These are phyloP conservation scores for Argynnis bischoffii DNA, from an alignment of 2,888 invertebrate genomes.

Conservation along the genomic window DNA sequence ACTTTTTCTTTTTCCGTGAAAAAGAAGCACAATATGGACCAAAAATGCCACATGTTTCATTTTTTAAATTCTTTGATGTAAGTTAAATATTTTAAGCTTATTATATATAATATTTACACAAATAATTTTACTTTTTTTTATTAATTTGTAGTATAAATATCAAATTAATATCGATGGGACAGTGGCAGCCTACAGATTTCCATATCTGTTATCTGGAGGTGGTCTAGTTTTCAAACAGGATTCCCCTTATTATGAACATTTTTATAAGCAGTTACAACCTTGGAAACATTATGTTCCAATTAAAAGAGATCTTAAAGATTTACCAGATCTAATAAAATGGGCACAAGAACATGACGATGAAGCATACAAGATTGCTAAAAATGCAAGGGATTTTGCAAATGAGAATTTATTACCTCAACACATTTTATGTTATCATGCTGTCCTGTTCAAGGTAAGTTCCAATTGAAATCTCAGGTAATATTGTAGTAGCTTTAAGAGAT, in stretches of 20 bases:
- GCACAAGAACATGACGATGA: constrained; percentile 87
- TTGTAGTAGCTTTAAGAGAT: no score
- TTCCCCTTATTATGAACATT: constrained; percentile 97
- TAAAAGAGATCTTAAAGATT: constrained; percentile 89
- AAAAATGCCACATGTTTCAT: constrained; percentile 91
- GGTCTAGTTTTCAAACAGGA: constrained; percentile 95
- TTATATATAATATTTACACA: neutral
- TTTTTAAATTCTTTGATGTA: constrained; percentile 97
- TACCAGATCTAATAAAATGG: constrained; percentile 90
- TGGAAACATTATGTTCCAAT: constrained; percentile 93
- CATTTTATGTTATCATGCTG: constrained; percentile 93
- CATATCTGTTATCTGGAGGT: constrained; percentile 94
- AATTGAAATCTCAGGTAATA: no score
- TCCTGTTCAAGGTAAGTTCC: constrained; percentile 66
- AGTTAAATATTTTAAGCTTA: constrained; percentile 48
- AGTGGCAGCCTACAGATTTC: constrained; percentile 97
- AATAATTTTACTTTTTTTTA: constrained; percentile 4
- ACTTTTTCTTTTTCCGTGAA: constrained; percentile 97
- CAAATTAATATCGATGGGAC: constrained; percentile 97
- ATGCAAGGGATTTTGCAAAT: constrained; percentile 87
- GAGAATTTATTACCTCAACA: constrained; percentile 91
- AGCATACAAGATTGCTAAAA: constrained; percentile 84
- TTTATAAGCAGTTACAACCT: constrained; percentile 89
- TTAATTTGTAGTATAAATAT: constrained; percentile 91
- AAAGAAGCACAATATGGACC: constrained; percentile 93